A percentile compares a stretch with the other conserved stretches of the same genome.
Conservation (phyloP, 2,797 vertebrate species). For the Erpetoichthys calabaricus region DNA sequence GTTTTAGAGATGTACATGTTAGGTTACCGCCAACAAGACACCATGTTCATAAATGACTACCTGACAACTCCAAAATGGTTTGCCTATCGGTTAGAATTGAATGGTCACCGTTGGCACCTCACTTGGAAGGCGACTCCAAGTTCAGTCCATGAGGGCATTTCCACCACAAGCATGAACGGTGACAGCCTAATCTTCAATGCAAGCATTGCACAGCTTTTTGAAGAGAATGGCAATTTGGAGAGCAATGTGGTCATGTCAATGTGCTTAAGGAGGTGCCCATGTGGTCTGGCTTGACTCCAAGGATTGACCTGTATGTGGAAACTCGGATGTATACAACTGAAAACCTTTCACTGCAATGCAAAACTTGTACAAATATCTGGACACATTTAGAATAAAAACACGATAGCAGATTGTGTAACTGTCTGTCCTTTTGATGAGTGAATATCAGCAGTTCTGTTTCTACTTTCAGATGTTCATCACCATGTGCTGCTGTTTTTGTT, state of each 20-base stretch:
- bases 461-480: background rate
- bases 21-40: too few species aligned
- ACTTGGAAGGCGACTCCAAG: conserved; percentile 90
- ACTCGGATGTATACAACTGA: conserved; percentile 72
- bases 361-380: too few species aligned
- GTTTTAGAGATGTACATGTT: too few species aligned
- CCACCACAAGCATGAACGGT: conserved; percentile 86
- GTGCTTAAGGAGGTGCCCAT: conserved; percentile 52
- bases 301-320: conserved; percentile 52
- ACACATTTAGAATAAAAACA: too few species aligned
- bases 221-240: conserved; percentile 84
- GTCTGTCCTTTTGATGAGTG: too few species aligned
- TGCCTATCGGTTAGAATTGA: conserved; percentile 80
- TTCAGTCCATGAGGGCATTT: conserved; percentile 84
- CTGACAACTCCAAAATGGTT: conserved; percentile 26
- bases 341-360: conserved; percentile 22
- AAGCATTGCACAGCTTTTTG: conserved; percentile 86
- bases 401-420: too few species aligned
- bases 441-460: too few species aligned
- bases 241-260: conserved; percentile 92
- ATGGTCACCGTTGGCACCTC: conserved; percentile 77
- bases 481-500: conserved; percentile 14
- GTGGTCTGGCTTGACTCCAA: conserved; percentile 6
- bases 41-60: too few species aligned
- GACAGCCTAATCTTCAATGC: conserved; percentile 90